Percentiles rank a stretch among this genome's conserved stretches.
Evolutionary conservation across 2,888 invertebrate species (phyloP).

Genomic region (Alsophila aescularia): DNA sequence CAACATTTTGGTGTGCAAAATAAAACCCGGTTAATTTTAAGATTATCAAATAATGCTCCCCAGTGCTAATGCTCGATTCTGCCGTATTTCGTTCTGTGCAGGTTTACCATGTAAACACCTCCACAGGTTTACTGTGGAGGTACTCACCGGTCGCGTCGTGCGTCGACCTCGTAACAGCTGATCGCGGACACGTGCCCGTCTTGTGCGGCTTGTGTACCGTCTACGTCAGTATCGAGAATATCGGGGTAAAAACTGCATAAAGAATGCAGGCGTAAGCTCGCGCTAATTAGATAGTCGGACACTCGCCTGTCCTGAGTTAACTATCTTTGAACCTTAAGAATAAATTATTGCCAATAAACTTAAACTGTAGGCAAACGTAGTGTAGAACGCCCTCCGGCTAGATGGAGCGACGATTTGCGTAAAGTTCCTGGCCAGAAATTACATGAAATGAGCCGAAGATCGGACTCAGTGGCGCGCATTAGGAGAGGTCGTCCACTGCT

Average conservation of each 20-base stretch:
- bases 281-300: slow-evolving; percentile 29
- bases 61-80: slow-evolving; percentile 44
- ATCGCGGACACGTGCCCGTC: slow-evolving; percentile 61
- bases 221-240: slow-evolving; percentile 33
- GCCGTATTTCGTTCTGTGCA: background rate
- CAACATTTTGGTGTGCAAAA: slow-evolving; percentile 25
- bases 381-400: too few species aligned
- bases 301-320: slow-evolving; percentile 14
- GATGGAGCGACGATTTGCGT: too few species aligned
- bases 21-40: slow-evolving; percentile 43
- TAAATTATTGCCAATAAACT: too few species aligned
- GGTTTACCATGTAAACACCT: too few species aligned
- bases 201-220: slow-evolving; percentile 33
- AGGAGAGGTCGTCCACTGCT: too few species aligned
- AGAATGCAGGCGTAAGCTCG: background rate
- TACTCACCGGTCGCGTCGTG: slow-evolving; percentile 45
- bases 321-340: too few species aligned
- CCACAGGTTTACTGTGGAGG: slow-evolving; percentile 7
- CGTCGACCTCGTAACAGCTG: slow-evolving; percentile 62
- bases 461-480: too few species aligned
- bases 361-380: too few species aligned
- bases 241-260: slow-evolving; percentile 26
- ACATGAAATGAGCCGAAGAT: too few species aligned
- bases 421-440: too few species aligned
- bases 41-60: slow-evolving; percentile 25